These are phyloP conservation scores for Microcebus murinus DNA, from an alignment of 2,113 vertebrate genomes.

Conservation along the genomic window DNA sequence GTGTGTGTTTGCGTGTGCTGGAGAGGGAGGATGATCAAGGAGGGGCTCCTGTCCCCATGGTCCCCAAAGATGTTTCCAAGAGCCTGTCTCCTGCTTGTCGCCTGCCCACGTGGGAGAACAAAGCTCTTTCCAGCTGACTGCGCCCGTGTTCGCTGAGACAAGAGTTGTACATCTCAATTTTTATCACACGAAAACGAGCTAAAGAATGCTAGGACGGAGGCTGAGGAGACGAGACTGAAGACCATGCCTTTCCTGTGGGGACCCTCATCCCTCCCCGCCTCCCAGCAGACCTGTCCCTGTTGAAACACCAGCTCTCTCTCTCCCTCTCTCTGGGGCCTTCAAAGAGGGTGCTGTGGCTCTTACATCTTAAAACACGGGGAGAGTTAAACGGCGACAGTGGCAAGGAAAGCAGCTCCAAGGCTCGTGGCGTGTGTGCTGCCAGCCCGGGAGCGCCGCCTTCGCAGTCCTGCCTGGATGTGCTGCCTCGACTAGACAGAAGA, in stretches of 20 bases:
- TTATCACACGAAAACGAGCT: conserved; percentile 76
- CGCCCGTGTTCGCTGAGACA: conserved; percentile 65
- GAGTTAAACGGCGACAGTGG: conserved; percentile 11
- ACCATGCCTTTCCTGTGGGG: neutral
- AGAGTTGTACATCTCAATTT: conserved; percentile 79
- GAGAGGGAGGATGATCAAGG: neutral
- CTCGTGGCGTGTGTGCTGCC: neutral
- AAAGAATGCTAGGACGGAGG: conserved; percentile 33
- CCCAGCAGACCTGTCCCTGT: neutral
- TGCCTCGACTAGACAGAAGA: conserved; percentile 52
- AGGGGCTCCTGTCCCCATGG: neutral
- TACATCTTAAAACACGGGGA: conserved; percentile 57
- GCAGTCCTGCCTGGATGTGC: conserved; percentile 56
- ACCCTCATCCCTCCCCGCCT: neutral
- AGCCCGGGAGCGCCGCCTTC: neutral
- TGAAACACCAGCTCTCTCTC: conserved; percentile 41
- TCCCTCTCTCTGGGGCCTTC: conserved; percentile 59
- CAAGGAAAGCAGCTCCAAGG: neutral
- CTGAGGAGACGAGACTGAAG: neutral
- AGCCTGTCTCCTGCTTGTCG: conserved; percentile 36
- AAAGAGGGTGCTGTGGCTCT: conserved; percentile 45
- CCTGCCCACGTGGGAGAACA: conserved; percentile 59
- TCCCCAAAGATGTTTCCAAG: conserved; percentile 32
- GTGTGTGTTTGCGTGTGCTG: neutral
- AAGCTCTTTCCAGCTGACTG: conserved; percentile 74